Evolutionary conservation across 1,140 invertebrate genomes (phyloP), one percentile per base, ranked within the genome.

Genomic region (Eriocheir sinensis): DNA sequence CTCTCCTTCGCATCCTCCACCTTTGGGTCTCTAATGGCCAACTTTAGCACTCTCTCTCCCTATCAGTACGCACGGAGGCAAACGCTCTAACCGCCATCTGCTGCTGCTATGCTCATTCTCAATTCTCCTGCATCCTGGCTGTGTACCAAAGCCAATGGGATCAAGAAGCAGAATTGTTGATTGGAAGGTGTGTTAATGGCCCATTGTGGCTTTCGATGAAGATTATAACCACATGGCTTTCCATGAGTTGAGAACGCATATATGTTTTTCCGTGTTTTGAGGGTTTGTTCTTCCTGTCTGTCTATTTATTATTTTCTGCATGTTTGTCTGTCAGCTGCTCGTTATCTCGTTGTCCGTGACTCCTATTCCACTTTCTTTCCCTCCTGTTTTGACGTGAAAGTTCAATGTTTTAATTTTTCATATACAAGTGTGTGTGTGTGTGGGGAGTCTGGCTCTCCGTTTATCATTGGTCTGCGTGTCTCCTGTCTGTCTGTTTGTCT

Each of bases 11-110:
- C 79, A 6, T 81, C 79, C 79, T 27, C 79, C 79, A 6, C 79
- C 27, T 34, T 81, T n/a, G 4, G 4, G 4, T 15, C 15, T 15
- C 44, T 48, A 48, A 48, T 48, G 30, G 17, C 3, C 40, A 89
- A 40, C 36, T 38, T 2, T 41, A 27, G 21, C n/a, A n/a, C 91
- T 32, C 2, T 53, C 0, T 94, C 40, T 89, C 48, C 30, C 44
- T 34, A 12, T 3, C 98, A 0, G 97, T 98, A 40, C 97, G 99
- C 91, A 99, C 98, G 0, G 98, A 99, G 96, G 97, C 97, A 83
- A 99, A 99, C 96, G 98, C 99, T 0, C 97, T 97, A 89, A 96
- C 98, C 79, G 98, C 98, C 38, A 98, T 99, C 95, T 97, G 97
- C 34, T 97, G 98, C 95, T 97, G 98, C 32, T 99, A 99, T 96